phyloP scores from a whole-genome alignment of 2,113 vertebrate genomes.

The Gasterosteus aculeatus region DNA sequence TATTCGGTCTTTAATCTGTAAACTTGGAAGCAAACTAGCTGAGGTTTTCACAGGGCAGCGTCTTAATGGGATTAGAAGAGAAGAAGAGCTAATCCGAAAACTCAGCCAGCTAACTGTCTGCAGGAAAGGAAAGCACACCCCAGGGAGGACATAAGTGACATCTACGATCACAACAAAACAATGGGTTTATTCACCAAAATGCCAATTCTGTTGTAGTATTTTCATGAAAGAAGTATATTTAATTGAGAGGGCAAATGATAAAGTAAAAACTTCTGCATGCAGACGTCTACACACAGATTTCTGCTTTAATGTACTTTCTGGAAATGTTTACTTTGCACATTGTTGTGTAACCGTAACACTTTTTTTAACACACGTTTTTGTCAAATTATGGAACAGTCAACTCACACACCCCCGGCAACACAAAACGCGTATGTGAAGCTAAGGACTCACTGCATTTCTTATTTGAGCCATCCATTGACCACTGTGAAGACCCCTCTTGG shows the following conservation, averaged over 20 bases:
- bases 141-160: background rate
- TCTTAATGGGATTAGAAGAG: slow-evolving; percentile 62
- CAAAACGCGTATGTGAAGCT: slow-evolving; percentile 7
- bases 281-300: background rate
- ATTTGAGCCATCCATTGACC: slow-evolving; percentile 17
- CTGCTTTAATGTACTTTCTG: background rate
- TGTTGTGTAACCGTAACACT: background rate
- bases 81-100: slow-evolving; percentile 47
- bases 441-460: background rate
- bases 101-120: slow-evolving; percentile 31
- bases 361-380: background rate
- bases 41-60: slow-evolving; percentile 50
- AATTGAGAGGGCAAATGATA: background rate
- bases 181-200: background rate
- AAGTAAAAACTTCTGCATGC: background rate
- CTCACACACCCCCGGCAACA: background rate
- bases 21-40: slow-evolving; percentile 18
- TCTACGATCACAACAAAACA: background rate
- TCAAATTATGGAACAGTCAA: background rate
- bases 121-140: slow-evolving; percentile 39
- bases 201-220: background rate
- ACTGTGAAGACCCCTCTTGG: slow-evolving; percentile 18
- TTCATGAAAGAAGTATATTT: background rate
- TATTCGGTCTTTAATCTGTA: background rate
- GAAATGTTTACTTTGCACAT: background rate